phyloP scores from a whole-genome alignment of 2,797 vertebrate species.

The Pseudopleuronectes americanus region DNA sequence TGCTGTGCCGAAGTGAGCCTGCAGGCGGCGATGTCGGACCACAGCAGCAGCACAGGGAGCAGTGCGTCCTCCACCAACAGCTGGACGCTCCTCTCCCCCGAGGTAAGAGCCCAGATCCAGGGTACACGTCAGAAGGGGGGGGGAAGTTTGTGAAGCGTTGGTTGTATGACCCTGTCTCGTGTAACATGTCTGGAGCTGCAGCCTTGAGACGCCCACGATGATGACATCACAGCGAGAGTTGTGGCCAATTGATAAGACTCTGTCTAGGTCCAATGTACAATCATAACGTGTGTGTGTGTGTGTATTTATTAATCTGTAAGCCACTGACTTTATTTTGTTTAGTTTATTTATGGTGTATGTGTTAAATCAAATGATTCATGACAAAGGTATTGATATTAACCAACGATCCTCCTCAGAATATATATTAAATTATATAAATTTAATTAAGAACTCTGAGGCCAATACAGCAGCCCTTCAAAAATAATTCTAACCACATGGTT shows the following conservation, averaged over 20 bases:
- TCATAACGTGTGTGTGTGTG: background rate
- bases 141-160: background rate
- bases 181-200: constrained; percentile 32
- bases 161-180: constrained; percentile 11
- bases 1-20: constrained; percentile 72
- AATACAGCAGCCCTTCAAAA: background rate
- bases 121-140: background rate
- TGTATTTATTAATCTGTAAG: background rate
- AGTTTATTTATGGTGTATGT: no score
- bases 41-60: constrained; percentile 81
- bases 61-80: constrained; percentile 86
- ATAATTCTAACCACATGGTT: background rate
- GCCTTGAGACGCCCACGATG: background rate
- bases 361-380: no score
- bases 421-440: no score
- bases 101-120: constrained; percentile 80
- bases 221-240: no score
- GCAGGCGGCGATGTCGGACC: constrained; percentile 87
- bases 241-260: no score
- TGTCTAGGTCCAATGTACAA: background rate
- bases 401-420: no score
- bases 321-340: background rate
- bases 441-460: no score
- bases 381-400: background rate
- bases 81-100: constrained; percentile 89